These are phyloP conservation scores for Buphagus erythrorhynchus DNA, from an alignment of 2,797 vertebrate species.

Conservation along the genomic window DNA sequence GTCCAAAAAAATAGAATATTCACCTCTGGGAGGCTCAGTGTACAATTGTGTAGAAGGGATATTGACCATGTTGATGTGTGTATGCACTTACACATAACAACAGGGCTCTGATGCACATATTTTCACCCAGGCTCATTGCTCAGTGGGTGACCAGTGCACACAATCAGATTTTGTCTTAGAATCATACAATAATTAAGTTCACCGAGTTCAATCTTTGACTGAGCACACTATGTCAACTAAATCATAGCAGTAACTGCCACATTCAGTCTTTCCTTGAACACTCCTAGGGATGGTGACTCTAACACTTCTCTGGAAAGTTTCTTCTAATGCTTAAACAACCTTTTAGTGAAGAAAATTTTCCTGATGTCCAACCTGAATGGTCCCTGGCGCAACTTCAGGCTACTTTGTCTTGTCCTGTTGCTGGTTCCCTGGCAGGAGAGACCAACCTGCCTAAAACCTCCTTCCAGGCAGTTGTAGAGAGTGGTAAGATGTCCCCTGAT, in stretches of 20 bases:
- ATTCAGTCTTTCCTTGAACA: background rate
- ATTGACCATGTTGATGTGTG: fast-evolving
- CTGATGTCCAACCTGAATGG: background rate
- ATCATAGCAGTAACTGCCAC: background rate
- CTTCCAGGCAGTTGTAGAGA: background rate
- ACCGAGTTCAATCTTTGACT: background rate
- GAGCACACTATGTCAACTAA: background rate
- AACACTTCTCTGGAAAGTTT: background rate
- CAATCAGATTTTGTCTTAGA: background rate
- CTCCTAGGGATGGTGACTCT: background rate
- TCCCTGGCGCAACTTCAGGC: fast-evolving
- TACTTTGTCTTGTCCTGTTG: fast-evolving
- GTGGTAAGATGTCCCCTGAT: background rate
- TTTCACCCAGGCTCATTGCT: background rate
- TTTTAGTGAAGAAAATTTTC: background rate
- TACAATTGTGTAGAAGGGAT: background rate
- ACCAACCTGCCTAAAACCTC: fast-evolving
- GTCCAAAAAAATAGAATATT: background rate
- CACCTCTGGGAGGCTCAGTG: background rate
- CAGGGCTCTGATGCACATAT: background rate
- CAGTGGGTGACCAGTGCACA: background rate
- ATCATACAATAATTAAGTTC: background rate
- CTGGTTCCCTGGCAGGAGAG: background rate
- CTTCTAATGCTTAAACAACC: background rate
- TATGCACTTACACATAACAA: background rate